Conservation (phyloP, 2,888 invertebrate species). For the Pollenia labialis region DNA sequence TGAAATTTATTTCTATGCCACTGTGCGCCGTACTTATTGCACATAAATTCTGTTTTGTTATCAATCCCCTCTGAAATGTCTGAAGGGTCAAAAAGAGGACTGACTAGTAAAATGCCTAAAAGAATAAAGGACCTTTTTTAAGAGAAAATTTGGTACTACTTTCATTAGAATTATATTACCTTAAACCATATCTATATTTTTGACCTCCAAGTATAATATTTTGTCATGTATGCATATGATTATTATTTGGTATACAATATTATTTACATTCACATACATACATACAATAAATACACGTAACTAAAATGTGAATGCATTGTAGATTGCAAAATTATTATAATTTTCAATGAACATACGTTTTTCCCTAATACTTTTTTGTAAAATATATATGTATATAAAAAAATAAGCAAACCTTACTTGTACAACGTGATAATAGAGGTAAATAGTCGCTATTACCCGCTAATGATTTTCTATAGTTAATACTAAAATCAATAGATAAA, state of each 20-base stretch:
- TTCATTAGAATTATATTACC: too few species aligned
- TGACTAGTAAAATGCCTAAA: too few species aligned
- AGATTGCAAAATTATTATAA: slow-evolving; percentile 43
- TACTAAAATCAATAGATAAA: slow-evolving; percentile 39
- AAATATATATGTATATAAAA: background rate
- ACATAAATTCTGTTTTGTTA: too few species aligned
- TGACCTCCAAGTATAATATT: background rate
- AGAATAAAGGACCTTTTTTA: too few species aligned
- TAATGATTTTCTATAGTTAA: slow-evolving; percentile 31
- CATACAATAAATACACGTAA: background rate
- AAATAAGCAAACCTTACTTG: slow-evolving; percentile 27
- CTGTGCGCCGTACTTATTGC: too few species aligned
- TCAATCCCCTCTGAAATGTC: too few species aligned
- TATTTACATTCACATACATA: slow-evolving; percentile 9
- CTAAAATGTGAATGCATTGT: slow-evolving; percentile 26
- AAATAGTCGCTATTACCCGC: slow-evolving; percentile 36
- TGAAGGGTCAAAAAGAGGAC: too few species aligned
- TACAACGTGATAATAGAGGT: slow-evolving; percentile 57
- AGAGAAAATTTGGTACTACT: too few species aligned
- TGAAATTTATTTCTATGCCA: too few species aligned
- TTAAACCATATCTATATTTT: background rate
- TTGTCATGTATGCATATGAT: slow-evolving; percentile 1
- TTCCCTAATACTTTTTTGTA: slow-evolving; percentile 3
- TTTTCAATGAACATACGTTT: slow-evolving; percentile 1
- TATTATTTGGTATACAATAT: background rate